Base-by-base conservation (phyloP, 2,797 vertebrate species). In the Ibycter americanus region DNA sequence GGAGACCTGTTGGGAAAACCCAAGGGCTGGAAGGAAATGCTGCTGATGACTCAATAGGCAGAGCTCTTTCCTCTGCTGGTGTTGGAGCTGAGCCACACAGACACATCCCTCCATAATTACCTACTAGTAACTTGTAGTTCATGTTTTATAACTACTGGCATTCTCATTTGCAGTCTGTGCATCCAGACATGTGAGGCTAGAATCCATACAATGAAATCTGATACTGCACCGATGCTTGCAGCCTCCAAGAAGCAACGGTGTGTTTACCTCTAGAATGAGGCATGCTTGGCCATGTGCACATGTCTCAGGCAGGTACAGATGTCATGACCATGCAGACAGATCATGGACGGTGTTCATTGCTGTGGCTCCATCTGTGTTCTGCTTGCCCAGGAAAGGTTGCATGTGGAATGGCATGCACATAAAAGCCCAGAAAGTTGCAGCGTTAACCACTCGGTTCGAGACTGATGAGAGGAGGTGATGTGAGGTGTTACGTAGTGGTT, bases 11-110 rank as follows among this genome's bases (percentile, higher is more conserved):
- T 0, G 3, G 93, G 87, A 94, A 68, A 96, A 86, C 58, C 72
- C 68, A 70, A 8, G 65, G 82, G 49, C 76, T 94, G 90, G 65
- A 83, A 95, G 94, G 93, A 97, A 97, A 40, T 47, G 78, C 44
- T 96, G 74, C 51, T 74, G 83, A 5, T 96, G 96, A 95, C 89
- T 97, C 94, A 95, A 87, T 25, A 94, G 91, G 92, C 94, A 96
- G 94, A 93, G 89, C 90, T 97, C 92, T 94, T 96, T 92, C 89
- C 54, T 90, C 76, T 92, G 87, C 90, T 96, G 89, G 51, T 91
- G 46, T 92, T 97, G 96, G 94, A 96, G 25, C 80, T 38, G 54
- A 83, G 93, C 94, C 95, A 94, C 29, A 12, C 44, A 78, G 95
- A 68, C 92, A 85, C 76, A 63, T 96, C 89, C 93, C 82, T 96